Evolutionary conservation across 2,797 vertebrate genomes (phyloP).

Genomic region (Phoeniculus purpureus): DNA sequence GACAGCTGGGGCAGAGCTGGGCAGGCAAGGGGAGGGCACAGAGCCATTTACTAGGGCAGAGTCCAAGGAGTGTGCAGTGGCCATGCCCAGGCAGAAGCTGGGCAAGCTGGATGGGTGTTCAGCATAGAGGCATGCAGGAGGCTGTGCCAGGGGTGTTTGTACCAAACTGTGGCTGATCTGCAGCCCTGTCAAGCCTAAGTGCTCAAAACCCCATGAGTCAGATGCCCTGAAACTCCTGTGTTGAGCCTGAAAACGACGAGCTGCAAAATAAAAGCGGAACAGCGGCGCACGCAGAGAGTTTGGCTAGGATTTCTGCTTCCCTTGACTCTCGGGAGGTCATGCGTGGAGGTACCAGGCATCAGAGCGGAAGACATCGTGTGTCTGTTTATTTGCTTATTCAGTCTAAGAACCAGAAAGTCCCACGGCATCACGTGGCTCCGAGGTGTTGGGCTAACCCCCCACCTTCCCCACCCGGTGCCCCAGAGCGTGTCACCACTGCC

Average conservation of each 20-base stretch:
- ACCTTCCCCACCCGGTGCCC: rapidly evolving
- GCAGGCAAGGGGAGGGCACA: background rate
- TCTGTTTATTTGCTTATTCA: background rate
- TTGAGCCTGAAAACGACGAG: background rate
- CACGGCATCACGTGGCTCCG: rapidly evolving
- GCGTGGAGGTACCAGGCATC: background rate
- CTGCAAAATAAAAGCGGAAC: rapidly evolving
- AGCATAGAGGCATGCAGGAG: rapidly evolving
- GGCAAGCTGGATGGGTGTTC: background rate
- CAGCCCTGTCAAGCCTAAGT: background rate
- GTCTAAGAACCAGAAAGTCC: background rate
- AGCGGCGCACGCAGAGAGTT: rapidly evolving
- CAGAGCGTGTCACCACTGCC: rapidly evolving
- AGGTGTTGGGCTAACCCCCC: background rate
- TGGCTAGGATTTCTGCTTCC: background rate
- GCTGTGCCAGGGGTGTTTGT: background rate
- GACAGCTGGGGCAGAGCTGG: rapidly evolving
- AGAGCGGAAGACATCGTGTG: background rate
- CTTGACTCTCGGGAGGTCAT: background rate
- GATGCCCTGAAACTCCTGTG: background rate
- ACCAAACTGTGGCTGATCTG: background rate
- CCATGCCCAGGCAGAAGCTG: rapidly evolving
- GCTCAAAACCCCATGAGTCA: background rate
- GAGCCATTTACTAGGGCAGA: background rate
- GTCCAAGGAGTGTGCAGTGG: background rate